Evolutionary conservation across 2,888 invertebrate genomes (phyloP).

Genomic region (Cetonia aurata): DNA sequence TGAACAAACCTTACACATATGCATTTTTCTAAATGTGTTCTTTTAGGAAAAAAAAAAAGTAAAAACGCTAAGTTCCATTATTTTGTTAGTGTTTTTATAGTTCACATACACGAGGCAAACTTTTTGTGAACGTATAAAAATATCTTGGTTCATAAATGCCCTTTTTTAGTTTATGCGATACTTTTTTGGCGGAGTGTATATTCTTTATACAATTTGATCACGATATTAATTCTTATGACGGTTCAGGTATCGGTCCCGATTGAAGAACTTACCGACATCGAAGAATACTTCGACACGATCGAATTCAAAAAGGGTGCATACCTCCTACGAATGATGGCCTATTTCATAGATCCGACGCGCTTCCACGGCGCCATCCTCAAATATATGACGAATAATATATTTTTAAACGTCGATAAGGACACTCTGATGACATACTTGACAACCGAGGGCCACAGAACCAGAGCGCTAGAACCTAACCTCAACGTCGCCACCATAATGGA

Average conservation of each 20-base stretch:
- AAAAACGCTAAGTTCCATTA: too few relatives aligned
- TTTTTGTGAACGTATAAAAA: too few relatives aligned
- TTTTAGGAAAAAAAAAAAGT: too few relatives aligned
- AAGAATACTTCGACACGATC: constrained; percentile 87
- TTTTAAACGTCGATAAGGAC: constrained; percentile 83
- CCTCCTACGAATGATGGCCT: constrained; percentile 92
- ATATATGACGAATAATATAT: constrained; percentile 76
- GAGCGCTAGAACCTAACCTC: constrained; percentile 69
- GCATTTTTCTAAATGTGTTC: too few relatives aligned
- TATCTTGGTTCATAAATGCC: too few relatives aligned
- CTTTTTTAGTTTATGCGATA: too few relatives aligned
- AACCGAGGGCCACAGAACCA: constrained; percentile 68
- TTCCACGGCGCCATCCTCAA: constrained; percentile 66
- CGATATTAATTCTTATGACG: constrained; percentile 6
- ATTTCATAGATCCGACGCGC: constrained; percentile 80
- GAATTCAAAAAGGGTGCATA: constrained; percentile 88
- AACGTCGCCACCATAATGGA: constrained; percentile 84
- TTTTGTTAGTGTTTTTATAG: too few relatives aligned
- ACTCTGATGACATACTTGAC: constrained; percentile 87
- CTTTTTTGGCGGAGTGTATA: too few relatives aligned
- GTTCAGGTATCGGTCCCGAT: constrained; percentile 76
- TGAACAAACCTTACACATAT: too few relatives aligned
- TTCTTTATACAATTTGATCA: too few relatives aligned
- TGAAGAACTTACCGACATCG: constrained; percentile 81
- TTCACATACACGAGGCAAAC: too few relatives aligned